Conservation (phyloP, 2,113 vertebrate species). For the Pangasianodon hypophthalmus region DNA sequence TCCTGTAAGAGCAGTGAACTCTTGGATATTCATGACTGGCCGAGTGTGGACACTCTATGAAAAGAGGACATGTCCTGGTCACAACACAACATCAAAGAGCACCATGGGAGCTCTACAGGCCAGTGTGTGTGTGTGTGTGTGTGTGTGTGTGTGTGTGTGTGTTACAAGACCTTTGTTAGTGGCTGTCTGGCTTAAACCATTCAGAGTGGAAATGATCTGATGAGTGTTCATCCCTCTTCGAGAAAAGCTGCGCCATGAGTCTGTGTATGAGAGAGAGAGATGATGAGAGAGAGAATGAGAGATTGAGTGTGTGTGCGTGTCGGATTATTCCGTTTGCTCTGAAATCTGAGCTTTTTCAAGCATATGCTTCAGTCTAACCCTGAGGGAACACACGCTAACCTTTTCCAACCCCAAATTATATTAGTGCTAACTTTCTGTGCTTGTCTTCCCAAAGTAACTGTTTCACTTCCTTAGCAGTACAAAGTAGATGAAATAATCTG, state of each 20-base stretch:
- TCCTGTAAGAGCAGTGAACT: conserved; percentile 77
- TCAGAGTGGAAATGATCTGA: conserved; percentile 56
- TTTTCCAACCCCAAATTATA: conserved; percentile 41
- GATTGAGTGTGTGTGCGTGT: not conserved
- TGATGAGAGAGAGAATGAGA: not conserved
- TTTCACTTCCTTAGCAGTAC: not conserved
- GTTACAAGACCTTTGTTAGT: conserved; percentile 46
- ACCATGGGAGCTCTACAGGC: conserved; percentile 57
- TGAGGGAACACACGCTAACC: conserved; percentile 31
- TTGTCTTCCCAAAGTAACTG: conserved; percentile 15
- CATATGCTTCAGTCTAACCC: conserved; percentile 41
- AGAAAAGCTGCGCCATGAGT: conserved; percentile 4
- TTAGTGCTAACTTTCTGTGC: conserved; percentile 35
- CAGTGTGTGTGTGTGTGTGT: conserved; percentile 19
- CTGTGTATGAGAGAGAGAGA: conserved; percentile 21
- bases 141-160: conserved; percentile 38
- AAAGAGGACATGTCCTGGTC: conserved; percentile 74
- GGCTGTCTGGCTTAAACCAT: conserved; percentile 44
- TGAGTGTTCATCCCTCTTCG: conserved; percentile 41
- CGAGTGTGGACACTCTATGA: conserved; percentile 67
- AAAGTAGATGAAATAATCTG: not conserved
- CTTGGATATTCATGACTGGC: conserved; percentile 83
- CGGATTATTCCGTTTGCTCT: conserved; percentile 33
- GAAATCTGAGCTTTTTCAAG: conserved; percentile 48
- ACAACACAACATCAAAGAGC: conserved; percentile 80